Conservation (phyloP, 2,888 invertebrate genomes). For the Congeria kusceri region DNA sequence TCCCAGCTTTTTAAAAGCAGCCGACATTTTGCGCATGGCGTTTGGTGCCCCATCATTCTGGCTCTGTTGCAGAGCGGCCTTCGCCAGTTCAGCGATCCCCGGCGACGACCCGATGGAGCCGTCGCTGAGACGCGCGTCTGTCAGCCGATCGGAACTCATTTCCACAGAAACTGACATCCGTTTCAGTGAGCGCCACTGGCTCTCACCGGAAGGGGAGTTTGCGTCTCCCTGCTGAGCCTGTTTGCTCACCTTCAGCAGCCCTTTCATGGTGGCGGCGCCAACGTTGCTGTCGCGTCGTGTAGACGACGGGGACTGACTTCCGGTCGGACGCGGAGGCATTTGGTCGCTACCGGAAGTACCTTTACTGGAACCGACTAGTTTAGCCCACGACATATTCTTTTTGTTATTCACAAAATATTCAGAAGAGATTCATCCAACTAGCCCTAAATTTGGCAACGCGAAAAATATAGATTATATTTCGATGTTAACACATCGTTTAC, state of each 20-base stretch:
- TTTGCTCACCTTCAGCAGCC: conserved; percentile 28
- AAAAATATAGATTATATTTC: too few species aligned
- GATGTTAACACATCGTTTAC: too few species aligned
- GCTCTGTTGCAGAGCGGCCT: conserved; percentile 6
- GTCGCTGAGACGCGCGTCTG: conserved; percentile 34
- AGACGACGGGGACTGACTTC: background rate
- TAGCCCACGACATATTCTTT: conserved; percentile 53
- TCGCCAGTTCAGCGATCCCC: conserved; percentile 13
- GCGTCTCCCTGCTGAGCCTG: conserved; percentile 4
- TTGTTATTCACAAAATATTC: too few species aligned
- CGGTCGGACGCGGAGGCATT: conserved; percentile 10
- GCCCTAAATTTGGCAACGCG: too few species aligned
- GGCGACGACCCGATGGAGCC: conserved; percentile 11
- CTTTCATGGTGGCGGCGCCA: conserved; percentile 21
- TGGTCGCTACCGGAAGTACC: conserved; percentile 5
- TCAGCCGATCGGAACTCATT: conserved; percentile 24
- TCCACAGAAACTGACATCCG: conserved; percentile 45
- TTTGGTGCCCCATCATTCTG: background rate
- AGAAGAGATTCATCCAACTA: too few species aligned
- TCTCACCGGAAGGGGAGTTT: conserved; percentile 4
- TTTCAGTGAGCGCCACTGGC: conserved; percentile 35
- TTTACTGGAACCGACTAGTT: conserved; percentile 29
- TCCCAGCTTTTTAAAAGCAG: conserved; percentile 54
- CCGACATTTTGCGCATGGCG: conserved; percentile 44
- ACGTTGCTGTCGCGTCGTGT: conserved; percentile 25